These are phyloP conservation scores for Mormyrops attenuatus DNA, from an alignment of 2,797 vertebrate species.

Conservation along the genomic window DNA sequence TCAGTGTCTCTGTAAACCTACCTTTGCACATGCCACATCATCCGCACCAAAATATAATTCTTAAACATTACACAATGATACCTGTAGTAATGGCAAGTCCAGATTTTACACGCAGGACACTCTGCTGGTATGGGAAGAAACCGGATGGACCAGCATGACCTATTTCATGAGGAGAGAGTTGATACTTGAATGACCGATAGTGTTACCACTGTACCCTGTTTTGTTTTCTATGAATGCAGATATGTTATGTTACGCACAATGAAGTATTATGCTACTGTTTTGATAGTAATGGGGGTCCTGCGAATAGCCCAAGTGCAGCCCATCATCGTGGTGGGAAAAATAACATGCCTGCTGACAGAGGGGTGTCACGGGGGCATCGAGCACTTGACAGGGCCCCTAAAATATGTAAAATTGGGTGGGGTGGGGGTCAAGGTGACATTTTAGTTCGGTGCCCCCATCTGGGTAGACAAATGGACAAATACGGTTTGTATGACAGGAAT, in stretches of 20 bases:
- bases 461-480: not conserved
- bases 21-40: not conserved
- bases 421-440: not conserved
- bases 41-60: not conserved
- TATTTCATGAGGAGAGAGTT: not conserved
- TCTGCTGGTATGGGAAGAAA: not conserved
- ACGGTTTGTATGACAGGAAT: not conserved
- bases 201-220: not conserved
- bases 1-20: not conserved
- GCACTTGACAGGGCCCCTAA: not conserved
- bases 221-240: not conserved
- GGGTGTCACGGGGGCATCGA: not conserved
- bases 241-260: not conserved
- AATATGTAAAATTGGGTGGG: not conserved
- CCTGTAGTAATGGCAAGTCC: not conserved
- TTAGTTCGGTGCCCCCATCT: not conserved
- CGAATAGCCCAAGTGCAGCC: not conserved
- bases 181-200: not conserved
- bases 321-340: not conserved
- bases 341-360: not conserved
- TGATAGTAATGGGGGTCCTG: not conserved
- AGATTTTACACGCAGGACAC: not conserved
- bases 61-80: not conserved
- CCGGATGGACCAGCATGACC: not conserved
- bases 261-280: not conserved